Conservation (phyloP, 1,140 invertebrate species). For the Aplysia californica region DNA sequence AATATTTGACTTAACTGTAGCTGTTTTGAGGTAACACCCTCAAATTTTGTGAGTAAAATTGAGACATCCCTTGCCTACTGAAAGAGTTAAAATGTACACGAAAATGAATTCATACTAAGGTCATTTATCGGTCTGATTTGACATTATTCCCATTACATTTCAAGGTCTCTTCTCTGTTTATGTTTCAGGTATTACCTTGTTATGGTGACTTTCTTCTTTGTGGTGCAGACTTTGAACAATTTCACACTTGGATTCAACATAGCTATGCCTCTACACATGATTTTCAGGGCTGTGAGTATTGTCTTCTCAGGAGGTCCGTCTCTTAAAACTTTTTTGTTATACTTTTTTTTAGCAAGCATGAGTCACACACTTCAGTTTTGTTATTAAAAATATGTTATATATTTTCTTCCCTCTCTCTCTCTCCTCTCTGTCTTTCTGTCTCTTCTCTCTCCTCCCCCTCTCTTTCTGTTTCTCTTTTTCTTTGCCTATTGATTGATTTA, state of each 20-base stretch:
- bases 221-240: slow-evolving; percentile 94
- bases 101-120: background rate
- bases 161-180: slow-evolving; percentile 26
- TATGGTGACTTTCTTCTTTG: slow-evolving; percentile 91
- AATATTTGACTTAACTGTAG: background rate
- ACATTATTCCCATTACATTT: background rate
- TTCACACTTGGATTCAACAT: slow-evolving; percentile 97
- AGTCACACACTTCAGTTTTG: background rate
- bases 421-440: background rate
- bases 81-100: background rate
- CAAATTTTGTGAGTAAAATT: background rate
- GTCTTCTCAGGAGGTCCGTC: background rate
- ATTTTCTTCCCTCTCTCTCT: background rate
- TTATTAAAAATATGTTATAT: background rate
- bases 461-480: too few relatives aligned
- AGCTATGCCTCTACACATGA: slow-evolving; percentile 98
- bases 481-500: too few relatives aligned
- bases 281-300: slow-evolving; percentile 90
- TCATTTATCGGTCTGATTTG: background rate
- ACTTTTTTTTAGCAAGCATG: background rate
- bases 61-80: background rate
- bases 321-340: background rate
- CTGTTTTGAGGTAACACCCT: background rate
- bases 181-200: slow-evolving; percentile 81
- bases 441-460: background rate